Evolutionary conservation across 2,113 vertebrate species (phyloP), one percentile per base, ranked within the genome.

Genomic region (Drymodes brunneopygia): DNA sequence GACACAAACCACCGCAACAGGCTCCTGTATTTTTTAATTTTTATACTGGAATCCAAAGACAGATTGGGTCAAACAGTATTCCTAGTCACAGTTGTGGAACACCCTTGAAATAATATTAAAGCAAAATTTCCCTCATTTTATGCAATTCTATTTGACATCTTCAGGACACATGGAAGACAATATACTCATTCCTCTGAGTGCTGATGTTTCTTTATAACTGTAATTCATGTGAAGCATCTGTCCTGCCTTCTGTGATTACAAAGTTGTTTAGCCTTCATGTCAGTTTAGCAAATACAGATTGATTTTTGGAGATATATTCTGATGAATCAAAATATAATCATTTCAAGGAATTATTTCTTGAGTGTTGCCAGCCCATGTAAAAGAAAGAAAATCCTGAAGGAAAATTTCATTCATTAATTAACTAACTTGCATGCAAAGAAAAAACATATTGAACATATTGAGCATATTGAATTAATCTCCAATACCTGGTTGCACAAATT

Each of bases 151-250:
- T 60, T 75, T 60, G 33, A 48, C 47, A 62, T 66, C 78, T 80
- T 82, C 87, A 62, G 67, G 54, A 58, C 48, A n/a, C 0, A 1
- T 16, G 66, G 54, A 87, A 91, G 74, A 70, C 50, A 82, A 67
- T 58, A 33, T n/a, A 91, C 50, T 74, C 42, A 54, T 82, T 90
- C 50, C 21, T 94, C 35, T 56, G 66, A 73, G 47, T 70, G n/a
- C 42, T 96, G 87, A 77, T 82, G 79, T 94, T 94, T 90, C 67
- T 69, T 29, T 62, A 17, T 72, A 93, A 74, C 38, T 45, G 38
- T 47, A 82, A 88, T 82, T 93, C 51, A 78, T 93, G 74, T 91
- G 66, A 73, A 95, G 94, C 91, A 88, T 93, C 94, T 94, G 90
- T 88, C 90, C 44, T 86, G 67, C 92, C 85, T 95, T 97, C 93